phyloP scores from a whole-genome alignment of 2,113 vertebrate genomes.

The Tragelaphus buxtoni region DNA sequence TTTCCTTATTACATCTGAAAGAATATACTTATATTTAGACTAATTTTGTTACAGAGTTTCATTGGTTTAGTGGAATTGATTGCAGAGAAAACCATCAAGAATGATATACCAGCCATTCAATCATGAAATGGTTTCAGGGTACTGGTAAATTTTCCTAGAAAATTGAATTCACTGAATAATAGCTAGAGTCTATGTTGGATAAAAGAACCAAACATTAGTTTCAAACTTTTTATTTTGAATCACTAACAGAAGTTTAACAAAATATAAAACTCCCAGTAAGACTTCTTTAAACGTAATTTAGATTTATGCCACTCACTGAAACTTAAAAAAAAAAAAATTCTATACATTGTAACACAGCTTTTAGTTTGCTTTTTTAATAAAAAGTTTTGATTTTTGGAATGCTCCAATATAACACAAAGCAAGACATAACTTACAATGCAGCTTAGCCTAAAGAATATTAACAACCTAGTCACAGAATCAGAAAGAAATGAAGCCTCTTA shows the following conservation, averaged over 20 bases:
- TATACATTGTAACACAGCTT: not conserved
- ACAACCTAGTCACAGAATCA: not conserved
- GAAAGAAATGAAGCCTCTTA: not conserved
- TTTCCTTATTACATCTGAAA: constrained; percentile 50
- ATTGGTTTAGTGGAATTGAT: constrained; percentile 51
- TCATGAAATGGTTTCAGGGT: constrained; percentile 57
- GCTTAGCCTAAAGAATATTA: not conserved
- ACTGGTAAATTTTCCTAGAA: constrained; percentile 52
- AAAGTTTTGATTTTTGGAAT: not conserved
- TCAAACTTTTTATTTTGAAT: not conserved
- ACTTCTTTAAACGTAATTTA: not conserved
- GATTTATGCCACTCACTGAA: not conserved
- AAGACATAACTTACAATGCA: not conserved
- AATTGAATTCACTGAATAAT: constrained; percentile 55
- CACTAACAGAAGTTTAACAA: not conserved
- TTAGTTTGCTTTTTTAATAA: not conserved
- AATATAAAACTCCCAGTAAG: not conserved
- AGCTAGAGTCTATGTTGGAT: not conserved
- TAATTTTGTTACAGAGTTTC: constrained; percentile 49
- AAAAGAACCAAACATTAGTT: constrained; percentile 38
- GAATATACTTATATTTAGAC: constrained; percentile 18
- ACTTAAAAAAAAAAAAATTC: not conserved
- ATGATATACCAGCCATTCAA: constrained; percentile 21
- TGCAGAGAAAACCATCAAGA: constrained; percentile 53
- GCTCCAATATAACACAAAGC: not conserved